Percentiles rank a stretch among this genome's conserved stretches.
These are phyloP conservation scores for Sparidentex hasta DNA, from an alignment of 2,797 vertebrate genomes.

Conservation along the genomic window DNA sequence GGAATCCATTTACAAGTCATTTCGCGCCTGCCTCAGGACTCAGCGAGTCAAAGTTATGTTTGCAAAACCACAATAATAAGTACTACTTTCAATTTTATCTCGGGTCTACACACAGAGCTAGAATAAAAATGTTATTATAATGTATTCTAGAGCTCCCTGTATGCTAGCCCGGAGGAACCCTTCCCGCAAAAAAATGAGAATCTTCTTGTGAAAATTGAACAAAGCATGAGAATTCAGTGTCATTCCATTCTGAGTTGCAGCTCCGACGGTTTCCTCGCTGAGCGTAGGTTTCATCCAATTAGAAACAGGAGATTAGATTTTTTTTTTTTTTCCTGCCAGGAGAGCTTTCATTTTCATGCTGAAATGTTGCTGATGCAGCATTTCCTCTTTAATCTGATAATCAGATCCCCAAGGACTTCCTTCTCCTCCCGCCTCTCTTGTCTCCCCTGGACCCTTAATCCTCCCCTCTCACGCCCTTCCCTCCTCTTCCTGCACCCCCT, in stretches of 20 bases:
- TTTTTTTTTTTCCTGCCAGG: constrained; percentile 46
- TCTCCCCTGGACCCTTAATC: constrained; percentile 39
- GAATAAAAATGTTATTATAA: constrained; percentile 5
- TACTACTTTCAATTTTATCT: constrained; percentile 3
- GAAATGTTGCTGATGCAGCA: constrained; percentile 73
- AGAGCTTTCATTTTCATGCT: constrained; percentile 65
- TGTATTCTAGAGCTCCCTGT: neutral
- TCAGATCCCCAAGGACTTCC: constrained; percentile 66
- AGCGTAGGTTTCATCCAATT: constrained; percentile 62
- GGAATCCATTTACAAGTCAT: neutral
- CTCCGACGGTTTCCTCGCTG: constrained; percentile 38
- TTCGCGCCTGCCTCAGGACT: constrained; percentile 8
- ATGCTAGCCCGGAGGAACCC: neutral
- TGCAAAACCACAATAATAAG: constrained; percentile 13
- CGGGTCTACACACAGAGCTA: neutral
- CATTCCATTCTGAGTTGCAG: constrained; percentile 15
- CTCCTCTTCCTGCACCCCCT: constrained; percentile 8
- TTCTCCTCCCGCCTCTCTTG: constrained; percentile 30
- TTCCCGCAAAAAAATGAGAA: constrained; percentile 5
- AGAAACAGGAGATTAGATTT: constrained; percentile 64
- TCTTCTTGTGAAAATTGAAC: constrained; percentile 12
- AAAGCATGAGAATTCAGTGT: constrained; percentile 26
- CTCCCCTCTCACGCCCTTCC: constrained; percentile 20
- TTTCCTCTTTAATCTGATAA: constrained; percentile 69
- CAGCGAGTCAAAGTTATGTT: constrained; percentile 3